Conservation (phyloP, 2,888 invertebrate genomes). For the Amblyteles armatorius region DNA sequence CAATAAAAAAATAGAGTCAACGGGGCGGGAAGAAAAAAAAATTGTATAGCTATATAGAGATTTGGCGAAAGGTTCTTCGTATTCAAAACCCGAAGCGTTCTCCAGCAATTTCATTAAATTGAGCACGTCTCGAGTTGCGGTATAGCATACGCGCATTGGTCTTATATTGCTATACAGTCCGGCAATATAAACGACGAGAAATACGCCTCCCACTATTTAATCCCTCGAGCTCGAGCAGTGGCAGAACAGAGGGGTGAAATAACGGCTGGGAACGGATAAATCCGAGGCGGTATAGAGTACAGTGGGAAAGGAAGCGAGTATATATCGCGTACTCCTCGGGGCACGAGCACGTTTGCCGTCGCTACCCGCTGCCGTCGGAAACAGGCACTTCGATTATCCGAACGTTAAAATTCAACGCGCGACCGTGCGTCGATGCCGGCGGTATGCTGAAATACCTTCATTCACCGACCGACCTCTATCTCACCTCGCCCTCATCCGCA, state of each 20-base stretch:
- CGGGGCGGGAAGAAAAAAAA: not conserved
- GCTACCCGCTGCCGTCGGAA: slow-evolving; percentile 46
- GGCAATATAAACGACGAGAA: slow-evolving; percentile 55
- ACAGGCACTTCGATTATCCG: slow-evolving; percentile 67
- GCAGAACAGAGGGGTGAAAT: slow-evolving; percentile 38
- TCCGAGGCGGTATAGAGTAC: slow-evolving; percentile 49
- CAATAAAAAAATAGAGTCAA: not conserved
- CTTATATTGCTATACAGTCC: slow-evolving; percentile 30
- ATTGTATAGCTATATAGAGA: not conserved
- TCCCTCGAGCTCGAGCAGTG: slow-evolving; percentile 38
- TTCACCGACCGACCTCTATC: slow-evolving; percentile 34
- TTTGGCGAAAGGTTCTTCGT: slow-evolving; percentile 24
- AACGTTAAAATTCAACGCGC: slow-evolving; percentile 66
- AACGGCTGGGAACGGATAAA: slow-evolving; percentile 58
- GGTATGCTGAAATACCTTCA: slow-evolving; percentile 59
- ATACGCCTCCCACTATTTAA: slow-evolving; percentile 54
- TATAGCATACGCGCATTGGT: slow-evolving; percentile 28
- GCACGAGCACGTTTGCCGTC: slow-evolving; percentile 53
- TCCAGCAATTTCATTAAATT: slow-evolving; percentile 51
- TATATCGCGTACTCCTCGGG: slow-evolving; percentile 42
- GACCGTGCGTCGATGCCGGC: slow-evolving; percentile 51
- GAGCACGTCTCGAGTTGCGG: slow-evolving; percentile 47
- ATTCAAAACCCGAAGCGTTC: slow-evolving; percentile 41
- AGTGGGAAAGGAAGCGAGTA: slow-evolving; percentile 27
- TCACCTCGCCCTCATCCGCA: slow-evolving; percentile 30